Conservation (phyloP, 1,140 invertebrate species). For the Grapholita molesta region DNA sequence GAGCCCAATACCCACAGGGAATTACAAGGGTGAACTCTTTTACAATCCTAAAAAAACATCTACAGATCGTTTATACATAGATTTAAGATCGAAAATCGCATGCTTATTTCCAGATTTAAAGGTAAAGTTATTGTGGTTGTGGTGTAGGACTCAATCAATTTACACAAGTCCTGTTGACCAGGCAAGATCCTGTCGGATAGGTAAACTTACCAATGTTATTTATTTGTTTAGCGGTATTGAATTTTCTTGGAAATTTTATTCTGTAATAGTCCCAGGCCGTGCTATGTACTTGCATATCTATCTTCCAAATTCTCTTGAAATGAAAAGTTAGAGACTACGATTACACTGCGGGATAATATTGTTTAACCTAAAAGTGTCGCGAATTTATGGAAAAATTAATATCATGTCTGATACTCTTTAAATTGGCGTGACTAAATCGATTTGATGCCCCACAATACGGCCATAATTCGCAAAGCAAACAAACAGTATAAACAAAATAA, state of each 20-base stretch:
- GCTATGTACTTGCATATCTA: background rate
- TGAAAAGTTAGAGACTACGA: no score
- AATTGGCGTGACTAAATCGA: background rate
- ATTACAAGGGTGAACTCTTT: slow-evolving; percentile 38
- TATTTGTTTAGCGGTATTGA: slow-evolving; percentile 6
- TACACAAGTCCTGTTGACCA: slow-evolving; percentile 61
- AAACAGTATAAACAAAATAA: slow-evolving; percentile 9
- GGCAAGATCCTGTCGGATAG: slow-evolving; percentile 42
- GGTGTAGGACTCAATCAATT: slow-evolving; percentile 57
- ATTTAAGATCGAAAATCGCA: slow-evolving; percentile 30
- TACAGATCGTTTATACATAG: slow-evolving; percentile 18
- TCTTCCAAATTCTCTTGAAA: background rate
- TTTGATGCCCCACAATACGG: background rate
- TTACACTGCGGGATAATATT: no score
- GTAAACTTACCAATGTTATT: slow-evolving; percentile 25
- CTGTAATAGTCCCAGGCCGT: slow-evolving; percentile 19
- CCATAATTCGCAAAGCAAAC: background rate
- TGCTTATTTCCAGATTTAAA: background rate
- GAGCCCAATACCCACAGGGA: slow-evolving; percentile 47
- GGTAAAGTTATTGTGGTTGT: slow-evolving; percentile 29
- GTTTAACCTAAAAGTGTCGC: no score
- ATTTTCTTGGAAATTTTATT: slow-evolving; percentile 29
- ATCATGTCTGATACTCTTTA: background rate
- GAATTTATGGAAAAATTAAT: no score
- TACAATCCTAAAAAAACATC: background rate